Evolutionary conservation across 1,140 invertebrate genomes (phyloP).

Genomic region (Ephestia elutella): DNA sequence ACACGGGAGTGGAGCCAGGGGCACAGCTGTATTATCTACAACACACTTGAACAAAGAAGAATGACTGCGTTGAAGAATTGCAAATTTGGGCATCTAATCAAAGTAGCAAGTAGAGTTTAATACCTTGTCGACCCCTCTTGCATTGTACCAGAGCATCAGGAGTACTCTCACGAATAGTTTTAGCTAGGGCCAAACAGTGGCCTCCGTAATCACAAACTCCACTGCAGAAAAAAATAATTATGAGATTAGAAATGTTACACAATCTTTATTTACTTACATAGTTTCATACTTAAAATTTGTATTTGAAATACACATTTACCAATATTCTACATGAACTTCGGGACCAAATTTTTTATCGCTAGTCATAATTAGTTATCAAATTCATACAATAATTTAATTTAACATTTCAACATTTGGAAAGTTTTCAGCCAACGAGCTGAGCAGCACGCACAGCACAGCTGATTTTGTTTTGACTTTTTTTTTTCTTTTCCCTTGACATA

Average conservation of each 20-base stretch:
- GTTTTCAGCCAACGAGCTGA: too few relatives aligned
- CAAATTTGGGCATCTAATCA: too few relatives aligned
- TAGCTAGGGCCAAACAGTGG: slow-evolving; percentile 76
- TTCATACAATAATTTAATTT: neutral
- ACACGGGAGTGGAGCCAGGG: too few relatives aligned
- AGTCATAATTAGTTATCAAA: slow-evolving; percentile 7
- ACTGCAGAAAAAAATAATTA: slow-evolving; percentile 60
- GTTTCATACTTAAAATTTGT: neutral
- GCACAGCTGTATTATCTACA: too few relatives aligned
- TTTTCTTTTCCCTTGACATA: too few relatives aligned
- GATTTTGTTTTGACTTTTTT: too few relatives aligned
- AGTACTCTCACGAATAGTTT: slow-evolving; percentile 71
- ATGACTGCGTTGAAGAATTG: too few relatives aligned
- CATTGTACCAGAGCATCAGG: slow-evolving; percentile 75
- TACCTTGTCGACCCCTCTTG: slow-evolving; percentile 75
- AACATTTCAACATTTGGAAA: too few relatives aligned
- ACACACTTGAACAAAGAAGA: too few relatives aligned
- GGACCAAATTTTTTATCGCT: slow-evolving; percentile 16
- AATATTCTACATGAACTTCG: slow-evolving; percentile 70
- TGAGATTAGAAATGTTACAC: too few relatives aligned
- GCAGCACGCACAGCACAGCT: too few relatives aligned
- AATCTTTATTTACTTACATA: neutral
- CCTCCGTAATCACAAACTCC: slow-evolving; percentile 78
- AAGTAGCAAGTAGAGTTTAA: too few relatives aligned
- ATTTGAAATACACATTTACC: slow-evolving; percentile 38